Base-by-base conservation (phyloP, 2,797 vertebrate genomes). In the Pristis pectinata region DNA sequence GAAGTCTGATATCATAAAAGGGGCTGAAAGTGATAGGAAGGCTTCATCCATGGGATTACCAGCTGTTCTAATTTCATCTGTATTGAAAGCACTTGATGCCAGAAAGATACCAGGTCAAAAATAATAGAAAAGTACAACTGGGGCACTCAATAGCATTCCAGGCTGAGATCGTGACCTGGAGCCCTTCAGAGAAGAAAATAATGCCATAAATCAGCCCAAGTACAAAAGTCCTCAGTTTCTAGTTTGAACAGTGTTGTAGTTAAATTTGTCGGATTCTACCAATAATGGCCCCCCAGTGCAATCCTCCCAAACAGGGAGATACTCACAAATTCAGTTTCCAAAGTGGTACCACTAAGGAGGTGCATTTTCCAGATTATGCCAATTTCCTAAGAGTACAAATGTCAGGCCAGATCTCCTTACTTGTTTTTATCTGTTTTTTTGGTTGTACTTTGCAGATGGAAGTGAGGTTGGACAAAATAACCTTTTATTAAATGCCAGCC, bases 331-430 rank as follows among this genome's bases (percentile, higher is more conserved):
- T n/a, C 9, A 53, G 19, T 2, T 24, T 49, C 22, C 44, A 44
- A 49, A 83, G 80, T 30, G 1, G 6, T 49, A 53, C 19, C 24
- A 0, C 6, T 6, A 44, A 83, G 6, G 1, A 27, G 41, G 0
- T 22, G 49, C 19, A 64, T 44, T 49, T 19, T 9, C 22, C 83
- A 98, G 97, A 98, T 97, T 98, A 97, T 97, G 97, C 96, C 96
- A 97, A 97, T 97, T 97, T 98, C 96, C 97, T 97, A 97, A 97
- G 97, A 97, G 98, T 24, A 53, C 22, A 80, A 80, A 80, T 22
- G 19, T 24, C 41, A 83, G 41, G 6, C 0, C 0, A 2, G 83
- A 24, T 19, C 22, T 27, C 24, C 22, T 53, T 80, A 1, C 37
- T 2, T n/a, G 19, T 80, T 80, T 49, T 27, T 83, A 49, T 82